A percentile compares a stretch with the other conserved stretches of the same genome.
phyloP scores from a whole-genome alignment of 1,140 invertebrate species.

The Nebria ingens region DNA sequence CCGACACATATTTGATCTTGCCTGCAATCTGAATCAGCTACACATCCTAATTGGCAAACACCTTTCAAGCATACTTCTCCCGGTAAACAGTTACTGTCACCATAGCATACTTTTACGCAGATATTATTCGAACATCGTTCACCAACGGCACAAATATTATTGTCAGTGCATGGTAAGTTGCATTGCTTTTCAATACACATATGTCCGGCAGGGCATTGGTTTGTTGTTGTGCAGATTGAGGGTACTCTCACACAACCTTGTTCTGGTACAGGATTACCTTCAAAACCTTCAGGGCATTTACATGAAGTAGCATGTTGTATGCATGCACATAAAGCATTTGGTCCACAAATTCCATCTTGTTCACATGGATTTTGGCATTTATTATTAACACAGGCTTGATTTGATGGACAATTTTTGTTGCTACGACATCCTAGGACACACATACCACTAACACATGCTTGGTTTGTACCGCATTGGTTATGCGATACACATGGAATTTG shows the following conservation, averaged over 20 bases:
- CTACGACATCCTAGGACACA: conserved; percentile 73
- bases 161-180: conserved; percentile 60
- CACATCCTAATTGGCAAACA: conserved; percentile 71
- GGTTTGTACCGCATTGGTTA: conserved; percentile 62
- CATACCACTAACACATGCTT: conserved; percentile 69
- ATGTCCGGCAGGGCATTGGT: conserved; percentile 60
- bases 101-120: conserved; percentile 77
- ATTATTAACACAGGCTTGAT: conserved; percentile 70
- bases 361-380: conserved; percentile 77
- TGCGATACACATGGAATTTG: conserved; percentile 65
- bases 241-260: conserved; percentile 76
- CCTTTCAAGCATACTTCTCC: conserved; percentile 79
- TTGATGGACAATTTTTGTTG: conserved; percentile 63
- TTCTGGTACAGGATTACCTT: conserved; percentile 77
- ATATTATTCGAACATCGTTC: conserved; percentile 69
- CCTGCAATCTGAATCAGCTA: conserved; percentile 68
- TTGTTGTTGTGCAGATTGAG: conserved; percentile 47
- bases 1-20: conserved; percentile 67
- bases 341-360: conserved; percentile 63
- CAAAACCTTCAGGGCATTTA: conserved; percentile 69
- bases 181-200: conserved; percentile 65
- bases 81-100: conserved; percentile 76
- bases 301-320: conserved; percentile 60
- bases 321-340: conserved; percentile 71
- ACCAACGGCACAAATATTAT: conserved; percentile 63